These are phyloP conservation scores for Campylorhamphus procurvoides DNA, from an alignment of 2,113 vertebrate genomes.

Conservation along the genomic window DNA sequence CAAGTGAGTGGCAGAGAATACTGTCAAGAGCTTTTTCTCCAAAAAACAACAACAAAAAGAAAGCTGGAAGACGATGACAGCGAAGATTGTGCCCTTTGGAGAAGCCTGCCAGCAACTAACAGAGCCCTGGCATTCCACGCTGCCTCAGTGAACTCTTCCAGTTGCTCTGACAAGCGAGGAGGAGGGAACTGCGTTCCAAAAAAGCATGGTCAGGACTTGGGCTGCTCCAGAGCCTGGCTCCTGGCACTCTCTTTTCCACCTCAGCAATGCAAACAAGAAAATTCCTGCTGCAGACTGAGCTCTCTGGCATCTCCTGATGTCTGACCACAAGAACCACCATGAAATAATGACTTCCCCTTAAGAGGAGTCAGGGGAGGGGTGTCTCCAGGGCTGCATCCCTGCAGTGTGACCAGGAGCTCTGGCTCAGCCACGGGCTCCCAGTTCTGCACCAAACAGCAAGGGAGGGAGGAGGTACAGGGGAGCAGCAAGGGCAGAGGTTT, in stretches of 20 bases:
- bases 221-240: neutral
- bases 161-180: rapidly evolving
- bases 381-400: neutral
- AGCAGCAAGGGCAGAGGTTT: neutral
- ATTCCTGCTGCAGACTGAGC: neutral
- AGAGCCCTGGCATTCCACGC: neutral
- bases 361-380: neutral
- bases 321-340: slow-evolving; percentile 43
- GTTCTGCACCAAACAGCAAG: neutral
- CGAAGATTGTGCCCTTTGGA: neutral
- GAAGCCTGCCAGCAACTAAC: neutral
- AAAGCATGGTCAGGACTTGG: neutral
- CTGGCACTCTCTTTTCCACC: neutral
- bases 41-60: neutral
- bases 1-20: neutral
- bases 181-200: neutral
- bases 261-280: neutral
- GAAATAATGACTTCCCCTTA: neutral
- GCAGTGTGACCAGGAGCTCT: neutral
- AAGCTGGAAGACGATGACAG: neutral
- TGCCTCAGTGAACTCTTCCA: neutral
- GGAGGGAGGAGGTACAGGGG: neutral
- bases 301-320: slow-evolving; percentile 20
- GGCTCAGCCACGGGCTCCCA: rapidly evolving
- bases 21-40: neutral